These are phyloP conservation scores for Stenchaetothrips biformis DNA, from an alignment of 2,888 invertebrate genomes.

Conservation along the genomic window DNA sequence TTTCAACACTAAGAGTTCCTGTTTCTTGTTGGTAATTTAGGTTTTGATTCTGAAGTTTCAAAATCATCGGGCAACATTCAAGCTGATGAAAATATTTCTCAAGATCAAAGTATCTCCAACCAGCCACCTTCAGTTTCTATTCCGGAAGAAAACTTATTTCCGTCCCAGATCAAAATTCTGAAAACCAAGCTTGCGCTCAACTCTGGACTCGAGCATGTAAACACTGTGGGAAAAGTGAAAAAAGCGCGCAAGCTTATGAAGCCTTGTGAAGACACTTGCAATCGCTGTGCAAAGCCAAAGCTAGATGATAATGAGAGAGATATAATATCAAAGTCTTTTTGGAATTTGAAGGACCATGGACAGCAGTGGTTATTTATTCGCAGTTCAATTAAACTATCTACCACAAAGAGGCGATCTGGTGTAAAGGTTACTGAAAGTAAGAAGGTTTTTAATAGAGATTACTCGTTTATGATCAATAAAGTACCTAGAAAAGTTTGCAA, in stretches of 20 bases:
- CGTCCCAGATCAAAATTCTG: too few relatives aligned
- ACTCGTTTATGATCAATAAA: not conserved
- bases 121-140: too few relatives aligned
- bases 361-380: slow-evolving; percentile 1
- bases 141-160: too few relatives aligned
- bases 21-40: not conserved
- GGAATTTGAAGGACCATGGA: not conserved
- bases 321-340: not conserved
- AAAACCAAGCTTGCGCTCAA: not conserved
- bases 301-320: not conserved
- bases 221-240: not conserved
- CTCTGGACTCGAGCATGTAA: not conserved
- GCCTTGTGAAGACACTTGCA: not conserved
- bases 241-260: not conserved
- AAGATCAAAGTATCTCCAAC: too few relatives aligned
- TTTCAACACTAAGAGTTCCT: too few relatives aligned
- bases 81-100: not conserved
- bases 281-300: not conserved
- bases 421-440: not conserved
- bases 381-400: not conserved
- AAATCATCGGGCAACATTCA: not conserved
- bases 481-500: not conserved
- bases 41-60: too few relatives aligned
- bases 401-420: slow-evolving; percentile 1
- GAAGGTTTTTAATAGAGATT: not conserved